Evolutionary conservation across 2,113 vertebrate species (phyloP), one percentile per base, ranked within the genome.

Genomic region (Rattus rattus): DNA sequence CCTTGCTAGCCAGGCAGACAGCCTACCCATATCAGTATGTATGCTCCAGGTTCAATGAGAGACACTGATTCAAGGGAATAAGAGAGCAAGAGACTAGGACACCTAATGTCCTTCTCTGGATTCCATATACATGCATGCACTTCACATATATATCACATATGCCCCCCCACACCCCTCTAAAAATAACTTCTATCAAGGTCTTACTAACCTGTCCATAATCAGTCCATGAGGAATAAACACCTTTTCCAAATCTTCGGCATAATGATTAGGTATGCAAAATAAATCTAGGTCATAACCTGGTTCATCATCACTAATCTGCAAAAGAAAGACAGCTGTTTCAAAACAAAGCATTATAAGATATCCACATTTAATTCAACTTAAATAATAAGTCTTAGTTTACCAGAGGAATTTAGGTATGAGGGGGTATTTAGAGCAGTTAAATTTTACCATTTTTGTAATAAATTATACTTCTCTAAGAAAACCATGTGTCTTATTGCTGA

Each of bases 181-280:
- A 86, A 33, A 67, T 85, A 76, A 36, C 79, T 92, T 84, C 65
- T 91, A 54, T 81, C 73, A 83, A 97, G 94, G 67, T 92, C 77
- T 96, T 97, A 98, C 99, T 69, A 97, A 99, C 99, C 99, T 99
- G 99, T 99, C 99, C 99, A 99, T 98, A 98, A 99, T 99, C 98
- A 99, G 99, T 73, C 99, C 99, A 56, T 99, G 99, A 96, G 99
- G 99, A 98, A 99, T 99, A 98, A 99, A 99, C 96, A 99, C 99
- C 95, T 98, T 99, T 96, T 99, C 99, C 98, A 99, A 98, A 98
- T 99, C 99, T 26, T 98, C 73, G 5, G 98, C 99, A 75, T 99
- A 99, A 98, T 99, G 99, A 98, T 99, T 99, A 94, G 99, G 99
- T 98, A 99, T 99, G 98, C 99, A 99, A 98, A 99, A 99, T 86